Base-by-base conservation (phyloP, 2,797 vertebrate species). In the Pseudomugil gertrudae region DNA sequence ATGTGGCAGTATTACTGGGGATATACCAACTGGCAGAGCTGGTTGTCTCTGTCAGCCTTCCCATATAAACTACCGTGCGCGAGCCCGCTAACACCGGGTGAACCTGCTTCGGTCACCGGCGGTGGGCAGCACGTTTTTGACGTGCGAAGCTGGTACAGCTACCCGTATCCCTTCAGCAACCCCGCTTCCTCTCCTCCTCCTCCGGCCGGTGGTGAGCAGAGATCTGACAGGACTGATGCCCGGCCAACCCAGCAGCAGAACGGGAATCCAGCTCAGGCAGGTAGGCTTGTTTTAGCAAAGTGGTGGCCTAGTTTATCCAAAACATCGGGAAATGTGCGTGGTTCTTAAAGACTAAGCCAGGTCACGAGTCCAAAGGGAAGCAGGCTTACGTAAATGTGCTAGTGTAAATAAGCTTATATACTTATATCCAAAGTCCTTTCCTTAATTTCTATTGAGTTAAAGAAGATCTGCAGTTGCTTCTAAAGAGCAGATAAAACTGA, bases 1-100 rank as follows among this genome's bases (percentile, higher is more conserved):
- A 95, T 98, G 65, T 98, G 96, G 96, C 94, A 95, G 81, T 95
- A 94, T 53, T 95, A 97, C 91, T 95, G 95, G 87, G 94, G 95
- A 0, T 90, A 94, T 71, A 82, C 94, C n/a, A 89, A 78, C 89
- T 96, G 95, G 96, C 95, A 96, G 87, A 91, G 89, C 91, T 95
- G 95, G 88, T 6, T 80, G 75, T 50, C 84, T 17, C 78, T 92
- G 40, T 81, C 89, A 10, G 62, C 88, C 15, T 75, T 78, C 45
- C 81, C 88, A 13, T 78, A 90, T 26, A 73, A 87, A 10, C 76
- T 83, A 47, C 70, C 82, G 30, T 85, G 43, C 8, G 24, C 52
- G 0, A 5, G 35, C 29, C 63, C 43, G 58, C 87, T 60, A 67
- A 10, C 79, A 48, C 57, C 72, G 57, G 72, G 88, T 67, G n/a